phyloP scores from a whole-genome alignment of 2,797 vertebrate genomes.

The Strix occidentalis region DNA sequence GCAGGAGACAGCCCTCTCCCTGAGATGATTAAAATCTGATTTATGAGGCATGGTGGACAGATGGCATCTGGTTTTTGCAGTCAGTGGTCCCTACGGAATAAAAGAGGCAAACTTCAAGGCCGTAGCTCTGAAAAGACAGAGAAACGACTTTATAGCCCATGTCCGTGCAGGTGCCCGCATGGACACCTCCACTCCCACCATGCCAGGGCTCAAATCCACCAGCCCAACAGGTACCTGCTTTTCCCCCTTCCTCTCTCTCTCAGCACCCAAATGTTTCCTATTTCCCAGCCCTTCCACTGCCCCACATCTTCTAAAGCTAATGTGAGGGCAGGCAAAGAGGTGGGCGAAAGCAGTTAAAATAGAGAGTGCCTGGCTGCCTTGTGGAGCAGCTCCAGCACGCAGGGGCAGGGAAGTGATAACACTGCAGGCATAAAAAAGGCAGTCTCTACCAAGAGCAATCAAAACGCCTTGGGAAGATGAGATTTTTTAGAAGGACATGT shows the following conservation, averaged over 20 bases:
- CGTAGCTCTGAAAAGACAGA: neutral
- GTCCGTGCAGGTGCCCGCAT: neutral
- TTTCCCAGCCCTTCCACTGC: neutral
- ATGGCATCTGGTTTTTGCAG: slow-evolving; percentile 17
- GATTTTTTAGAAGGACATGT: neutral
- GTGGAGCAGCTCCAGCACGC: neutral
- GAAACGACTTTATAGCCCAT: neutral
- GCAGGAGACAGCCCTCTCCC: slow-evolving; percentile 18
- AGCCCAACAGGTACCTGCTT: neutral
- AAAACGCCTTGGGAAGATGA: neutral
- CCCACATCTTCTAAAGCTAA: neutral
- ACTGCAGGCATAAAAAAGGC: neutral
- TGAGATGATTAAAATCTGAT: slow-evolving; percentile 33
- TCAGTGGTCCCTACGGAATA: neutral
- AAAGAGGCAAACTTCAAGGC: slow-evolving; percentile 24
- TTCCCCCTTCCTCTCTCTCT: neutral
- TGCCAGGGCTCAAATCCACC: neutral
- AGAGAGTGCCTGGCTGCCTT: neutral
- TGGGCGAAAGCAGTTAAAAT: neutral
- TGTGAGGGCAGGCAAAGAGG: neutral
- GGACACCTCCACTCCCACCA: neutral
- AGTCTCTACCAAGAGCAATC: neutral
- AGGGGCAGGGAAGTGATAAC: neutral
- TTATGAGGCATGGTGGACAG: neutral
- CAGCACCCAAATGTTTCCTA: neutral